Evolutionary conservation across 2,113 vertebrate genomes (phyloP), one percentile per base, ranked within the genome.

Genomic region (Tenrec ecaudatus): DNA sequence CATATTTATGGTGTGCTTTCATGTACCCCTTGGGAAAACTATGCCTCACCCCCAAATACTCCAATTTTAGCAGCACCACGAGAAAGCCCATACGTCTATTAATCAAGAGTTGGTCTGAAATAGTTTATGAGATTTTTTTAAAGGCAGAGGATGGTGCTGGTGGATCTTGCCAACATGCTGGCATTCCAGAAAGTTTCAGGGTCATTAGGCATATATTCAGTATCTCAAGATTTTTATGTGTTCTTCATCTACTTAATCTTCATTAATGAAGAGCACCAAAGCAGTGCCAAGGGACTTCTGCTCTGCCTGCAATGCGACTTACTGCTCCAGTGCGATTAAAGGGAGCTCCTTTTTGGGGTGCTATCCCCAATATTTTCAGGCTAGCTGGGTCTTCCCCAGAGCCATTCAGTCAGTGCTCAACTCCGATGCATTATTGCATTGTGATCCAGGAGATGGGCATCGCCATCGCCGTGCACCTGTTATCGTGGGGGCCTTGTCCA

Each of bases 401-500:
- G 1, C 57, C 92, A 64, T 93, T 93, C 1, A 15, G 31, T 93
- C 1, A 15, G 31, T 47, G 12, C 90, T 95, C 89, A 91, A 95
- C 94, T 96, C 78, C 66, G 93, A 91, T n/a, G 94, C 86, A 84
- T 71, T 0, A 15, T 0, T 0, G 80, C 6, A 4, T 40, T 71
- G 64, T 77, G 19, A 90, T 25, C 89, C 73, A 66, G 80, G 82
- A 96, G 82, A 88, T 25, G 75, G 93, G 93, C 96, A n/a, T n/a
- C n/a, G 3, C 40, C 40, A 40, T 40, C 40, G 40, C 73, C 78
- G 94, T 96, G 96, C 97, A 98, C 97, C 98, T 98, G 97, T 95
- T 95, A 86, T 94, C 96, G 80, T 23, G 0, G 53, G 96, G 90
- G 81, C 40, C 91, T 97, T 98, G 96, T 95, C 92, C 95, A 98